Evolutionary conservation across 2,113 vertebrate species (phyloP), one percentile per base, ranked within the genome.

Genomic region (Myotis yumanensis): DNA sequence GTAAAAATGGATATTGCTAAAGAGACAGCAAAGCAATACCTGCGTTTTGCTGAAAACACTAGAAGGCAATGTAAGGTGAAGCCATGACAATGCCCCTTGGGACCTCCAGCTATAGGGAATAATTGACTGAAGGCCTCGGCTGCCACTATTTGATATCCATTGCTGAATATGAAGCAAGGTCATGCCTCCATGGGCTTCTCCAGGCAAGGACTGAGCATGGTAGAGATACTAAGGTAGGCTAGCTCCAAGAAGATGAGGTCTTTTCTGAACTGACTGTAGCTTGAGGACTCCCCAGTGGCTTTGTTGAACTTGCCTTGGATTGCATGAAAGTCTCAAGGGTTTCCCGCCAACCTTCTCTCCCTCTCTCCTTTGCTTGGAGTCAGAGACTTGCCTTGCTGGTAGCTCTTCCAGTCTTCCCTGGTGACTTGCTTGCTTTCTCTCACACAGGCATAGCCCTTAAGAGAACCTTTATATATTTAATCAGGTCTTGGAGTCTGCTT

Each of bases 81-180:
- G 48, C 10, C 2, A 2, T n/a, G 12, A 37, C 0, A 22, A 11
- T 17, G 22, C 7, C 1, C 35, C 10, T 79, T 35, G 18, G n/a
- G n/a, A 32, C 20, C 6, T 40, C 4, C 30, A 76, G 35, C 7
- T 5, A 37, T 8, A 59, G 35, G 52, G 1, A 40, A 11, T 18
- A 3, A n/a, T 7, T 64, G 14, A 52, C 32, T 14, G 0, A 32
- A 85, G 28, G 18, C 18, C 30, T 2, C 52, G 5, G 40, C 23
- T 16, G 40, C 79, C n/a, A 9, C 37, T 90, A 7, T 80, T n/a
- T n/a, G 23, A 35, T 54, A n/a, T 4, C 12, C 37, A 4, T 35
- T 54, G 20, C 7, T 83, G 30, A 18, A 6, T 88, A 35, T 66
- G 22, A 4, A 32, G 14, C 37, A 62, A 48, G 25, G 32, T 9